phyloP scores from a whole-genome alignment of 2,113 vertebrate genomes.

The Daubentonia madagascariensis region DNA sequence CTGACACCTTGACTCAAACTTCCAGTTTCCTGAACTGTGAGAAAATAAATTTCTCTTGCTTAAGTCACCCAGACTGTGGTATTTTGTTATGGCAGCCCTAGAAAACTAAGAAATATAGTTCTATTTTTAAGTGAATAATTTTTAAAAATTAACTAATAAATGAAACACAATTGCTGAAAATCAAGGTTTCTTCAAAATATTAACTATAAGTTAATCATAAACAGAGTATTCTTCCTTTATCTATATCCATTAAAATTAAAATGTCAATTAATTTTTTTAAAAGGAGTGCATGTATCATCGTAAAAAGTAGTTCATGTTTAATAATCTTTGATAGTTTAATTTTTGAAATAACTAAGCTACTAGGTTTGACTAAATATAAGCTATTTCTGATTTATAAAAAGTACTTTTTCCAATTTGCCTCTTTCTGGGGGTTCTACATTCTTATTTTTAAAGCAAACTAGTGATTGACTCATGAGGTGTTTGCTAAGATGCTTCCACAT shows the following conservation, averaged over 20 bases:
- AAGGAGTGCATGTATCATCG: background rate
- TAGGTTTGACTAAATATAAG: background rate
- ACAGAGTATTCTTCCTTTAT: background rate
- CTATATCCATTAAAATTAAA: background rate
- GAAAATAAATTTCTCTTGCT: background rate
- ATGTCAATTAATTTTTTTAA: background rate
- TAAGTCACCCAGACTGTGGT: background rate
- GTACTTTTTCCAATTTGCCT: background rate
- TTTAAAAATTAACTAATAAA: background rate
- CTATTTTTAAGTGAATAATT: background rate
- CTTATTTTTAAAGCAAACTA: background rate
- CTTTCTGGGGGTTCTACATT: background rate
- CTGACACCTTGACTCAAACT: background rate
- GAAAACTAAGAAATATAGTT: background rate
- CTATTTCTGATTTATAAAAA: background rate
- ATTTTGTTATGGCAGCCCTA: background rate
- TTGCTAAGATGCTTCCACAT: background rate
- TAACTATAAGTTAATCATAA: background rate
- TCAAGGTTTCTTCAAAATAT: background rate
- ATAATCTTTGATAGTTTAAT: background rate
- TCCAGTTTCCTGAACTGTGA: background rate
- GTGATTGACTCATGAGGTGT: background rate
- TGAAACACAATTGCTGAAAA: background rate
- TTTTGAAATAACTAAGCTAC: background rate
- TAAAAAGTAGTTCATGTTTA: background rate